Percentiles rank a stretch among this genome's conserved stretches.
Evolutionary conservation across 2,888 invertebrate species (phyloP).

Genomic region (Pristionchus fissidentatus): DNA sequence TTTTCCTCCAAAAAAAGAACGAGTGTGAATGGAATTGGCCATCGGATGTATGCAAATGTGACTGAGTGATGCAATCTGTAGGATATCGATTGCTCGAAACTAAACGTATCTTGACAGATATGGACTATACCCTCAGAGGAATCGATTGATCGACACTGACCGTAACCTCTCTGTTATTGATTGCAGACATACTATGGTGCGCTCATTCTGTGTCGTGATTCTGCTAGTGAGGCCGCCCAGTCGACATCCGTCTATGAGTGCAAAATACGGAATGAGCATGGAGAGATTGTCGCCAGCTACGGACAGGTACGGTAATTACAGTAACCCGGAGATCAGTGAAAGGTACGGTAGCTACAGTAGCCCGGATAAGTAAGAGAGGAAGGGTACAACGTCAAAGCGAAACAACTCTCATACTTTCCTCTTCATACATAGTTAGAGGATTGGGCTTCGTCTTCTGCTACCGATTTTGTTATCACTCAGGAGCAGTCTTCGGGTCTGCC

Average conservation of each 20-base stretch:
- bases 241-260: constrained; percentile 42
- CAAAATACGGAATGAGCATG: constrained; percentile 38
- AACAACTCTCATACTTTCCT: too few species aligned
- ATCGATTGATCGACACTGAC: background rate
- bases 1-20: background rate
- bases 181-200: constrained; percentile 48
- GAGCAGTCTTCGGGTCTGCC: constrained; percentile 35
- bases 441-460: background rate
- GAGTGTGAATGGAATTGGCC: too few species aligned
- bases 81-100: too few species aligned
- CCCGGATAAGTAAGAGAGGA: too few species aligned
- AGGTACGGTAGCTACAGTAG: too few species aligned
- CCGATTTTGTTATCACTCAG: constrained; percentile 26
- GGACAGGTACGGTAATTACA: constrained; percentile 45
- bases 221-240: constrained; percentile 16
- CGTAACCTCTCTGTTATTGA: background rate
- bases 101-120: too few species aligned
- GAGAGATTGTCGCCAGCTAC: constrained; percentile 46
- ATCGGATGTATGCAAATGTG: too few species aligned
- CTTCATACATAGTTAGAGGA: too few species aligned
- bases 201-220: constrained; percentile 40
- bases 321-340: too few species aligned
- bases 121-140: too few species aligned
- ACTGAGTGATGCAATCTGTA: too few species aligned
- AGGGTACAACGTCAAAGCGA: too few species aligned